Conservation (phyloP, 2,113 vertebrate species). For the Athene noctua region DNA sequence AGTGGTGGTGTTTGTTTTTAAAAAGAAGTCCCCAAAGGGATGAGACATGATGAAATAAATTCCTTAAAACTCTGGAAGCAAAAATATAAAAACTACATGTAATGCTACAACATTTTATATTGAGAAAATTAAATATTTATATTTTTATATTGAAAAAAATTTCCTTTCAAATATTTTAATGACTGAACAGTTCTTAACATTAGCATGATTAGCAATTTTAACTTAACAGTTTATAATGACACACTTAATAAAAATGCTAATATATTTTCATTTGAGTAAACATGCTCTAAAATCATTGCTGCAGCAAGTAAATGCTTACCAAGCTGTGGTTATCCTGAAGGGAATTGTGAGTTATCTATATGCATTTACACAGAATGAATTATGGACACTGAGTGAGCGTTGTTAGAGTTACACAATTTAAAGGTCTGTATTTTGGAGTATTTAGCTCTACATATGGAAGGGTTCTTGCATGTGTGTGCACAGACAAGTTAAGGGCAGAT, state of each 20-base stretch:
- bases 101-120: constrained; percentile 1
- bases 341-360: background rate
- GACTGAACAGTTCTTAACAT: constrained; percentile 2
- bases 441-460: background rate
- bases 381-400: background rate
- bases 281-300: background rate
- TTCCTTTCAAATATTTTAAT: constrained; percentile 3
- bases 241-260: background rate
- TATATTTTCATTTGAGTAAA: constrained; percentile 16
- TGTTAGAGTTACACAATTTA: background rate
- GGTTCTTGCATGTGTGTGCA: background rate
- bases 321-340: background rate
- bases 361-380: background rate
- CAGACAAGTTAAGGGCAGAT: background rate
- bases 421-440: background rate
- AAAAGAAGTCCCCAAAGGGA: background rate
- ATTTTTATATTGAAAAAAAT: background rate
- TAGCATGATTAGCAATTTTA: constrained; percentile 5
- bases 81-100: constrained; percentile 24
- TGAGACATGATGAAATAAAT: background rate
- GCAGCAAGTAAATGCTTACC: background rate
- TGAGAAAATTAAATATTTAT: background rate
- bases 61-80: background rate
- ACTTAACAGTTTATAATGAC: background rate
- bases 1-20: background rate